Evolutionary conservation across 2,797 vertebrate genomes (phyloP).

Genomic region (Periophthalmus magnuspinnatus): DNA sequence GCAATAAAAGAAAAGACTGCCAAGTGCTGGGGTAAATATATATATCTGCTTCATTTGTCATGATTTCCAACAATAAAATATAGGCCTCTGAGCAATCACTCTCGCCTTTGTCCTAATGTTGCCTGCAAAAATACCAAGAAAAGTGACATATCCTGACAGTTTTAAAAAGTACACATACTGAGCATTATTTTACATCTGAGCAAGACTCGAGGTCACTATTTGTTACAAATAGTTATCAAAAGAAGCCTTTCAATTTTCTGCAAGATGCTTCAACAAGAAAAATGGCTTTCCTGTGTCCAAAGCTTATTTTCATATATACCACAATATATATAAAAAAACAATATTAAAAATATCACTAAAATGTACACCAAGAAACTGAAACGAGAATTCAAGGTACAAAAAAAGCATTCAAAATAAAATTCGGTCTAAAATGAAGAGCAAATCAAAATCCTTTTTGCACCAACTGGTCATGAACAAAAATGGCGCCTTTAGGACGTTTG

Average conservation of each 20-base stretch:
- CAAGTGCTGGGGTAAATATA: constrained; percentile 98
- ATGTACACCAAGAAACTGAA: constrained; percentile 91
- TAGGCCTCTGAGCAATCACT: constrained; percentile 81
- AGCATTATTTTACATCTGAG: constrained; percentile 84
- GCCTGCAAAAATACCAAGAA: constrained; percentile 84
- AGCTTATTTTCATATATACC: constrained; percentile 81
- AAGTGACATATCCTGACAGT: constrained; percentile 82
- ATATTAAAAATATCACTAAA: constrained; percentile 81
- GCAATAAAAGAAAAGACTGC: constrained; percentile 94
- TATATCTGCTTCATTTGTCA: constrained; percentile 92
- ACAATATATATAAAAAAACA: constrained; percentile 81
- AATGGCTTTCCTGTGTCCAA: constrained; percentile 81
- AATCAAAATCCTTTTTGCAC: constrained; percentile 86
- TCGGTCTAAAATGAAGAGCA: constrained; percentile 73
- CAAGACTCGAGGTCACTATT: constrained; percentile 84
- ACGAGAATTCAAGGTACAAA: constrained; percentile 81
- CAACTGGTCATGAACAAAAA: constrained; percentile 74
- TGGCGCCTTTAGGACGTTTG: constrained; percentile 70
- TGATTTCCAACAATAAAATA: constrained; percentile 85
- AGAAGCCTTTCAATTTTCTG: constrained; percentile 80
- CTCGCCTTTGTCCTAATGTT: constrained; percentile 79
- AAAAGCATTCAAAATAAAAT: constrained; percentile 86
- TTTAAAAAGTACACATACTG: constrained; percentile 82
- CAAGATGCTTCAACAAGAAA: constrained; percentile 80
- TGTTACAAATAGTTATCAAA: constrained; percentile 89